phyloP scores from a whole-genome alignment of 1,140 invertebrate species.

The Nasonia giraulti region DNA sequence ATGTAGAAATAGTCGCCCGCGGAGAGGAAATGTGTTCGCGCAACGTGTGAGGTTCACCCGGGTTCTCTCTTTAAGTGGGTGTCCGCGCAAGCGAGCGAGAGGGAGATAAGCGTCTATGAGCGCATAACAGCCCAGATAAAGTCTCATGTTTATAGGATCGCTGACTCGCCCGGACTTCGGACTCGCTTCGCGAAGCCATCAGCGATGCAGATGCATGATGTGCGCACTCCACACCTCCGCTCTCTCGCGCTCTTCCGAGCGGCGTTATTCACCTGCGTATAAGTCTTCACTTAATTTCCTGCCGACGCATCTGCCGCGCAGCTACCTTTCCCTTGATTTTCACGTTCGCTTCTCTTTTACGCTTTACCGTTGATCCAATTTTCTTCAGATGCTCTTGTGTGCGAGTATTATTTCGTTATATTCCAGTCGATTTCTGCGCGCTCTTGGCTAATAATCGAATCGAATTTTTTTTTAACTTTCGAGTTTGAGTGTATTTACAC shows the following conservation, averaged over 20 bases:
- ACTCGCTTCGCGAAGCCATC: neutral
- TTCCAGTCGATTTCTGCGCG: neutral
- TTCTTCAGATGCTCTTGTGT: neutral
- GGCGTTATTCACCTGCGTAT: neutral
- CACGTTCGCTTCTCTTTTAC: constrained; percentile 1
- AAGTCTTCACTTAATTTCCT: constrained; percentile 1
- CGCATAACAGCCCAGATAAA: constrained; percentile 70
- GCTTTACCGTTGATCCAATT: neutral
- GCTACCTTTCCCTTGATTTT: neutral
- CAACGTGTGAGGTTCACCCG: constrained; percentile 68
- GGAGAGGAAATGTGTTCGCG: constrained; percentile 3
- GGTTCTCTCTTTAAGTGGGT: constrained; percentile 67
- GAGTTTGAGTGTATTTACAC: neutral
- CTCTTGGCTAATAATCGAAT: neutral
- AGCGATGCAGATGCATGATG: neutral
- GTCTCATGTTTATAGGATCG: constrained; percentile 70
- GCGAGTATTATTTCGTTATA: neutral
- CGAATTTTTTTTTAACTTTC: neutral
- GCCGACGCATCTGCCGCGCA: neutral
- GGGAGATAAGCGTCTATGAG: constrained; percentile 65
- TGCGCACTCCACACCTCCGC: neutral
- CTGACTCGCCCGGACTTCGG: constrained; percentile 40
- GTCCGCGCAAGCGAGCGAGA: constrained; percentile 54
- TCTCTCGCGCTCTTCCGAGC: constrained; percentile 1
- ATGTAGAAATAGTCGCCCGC: neutral